Evolutionary conservation across 1,140 invertebrate species (phyloP).

Genomic region (Micrasema minimum): DNA sequence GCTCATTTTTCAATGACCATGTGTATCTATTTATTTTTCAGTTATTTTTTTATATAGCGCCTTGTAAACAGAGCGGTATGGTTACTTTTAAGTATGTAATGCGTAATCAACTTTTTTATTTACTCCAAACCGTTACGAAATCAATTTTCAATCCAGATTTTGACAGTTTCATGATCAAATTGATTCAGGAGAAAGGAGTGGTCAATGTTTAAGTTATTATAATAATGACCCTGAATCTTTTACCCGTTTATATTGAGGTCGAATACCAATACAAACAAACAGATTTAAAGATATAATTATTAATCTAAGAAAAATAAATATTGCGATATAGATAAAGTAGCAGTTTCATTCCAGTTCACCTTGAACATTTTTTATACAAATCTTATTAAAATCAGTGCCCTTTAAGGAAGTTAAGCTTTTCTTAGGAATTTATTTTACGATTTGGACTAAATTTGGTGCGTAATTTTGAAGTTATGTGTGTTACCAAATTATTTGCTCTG

Average conservation of each 20-base stretch:
- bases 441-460: too few relatives aligned
- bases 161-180: background rate
- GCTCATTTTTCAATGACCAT: too few relatives aligned
- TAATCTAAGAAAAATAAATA: too few relatives aligned
- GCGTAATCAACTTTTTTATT: too few relatives aligned
- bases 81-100: too few relatives aligned
- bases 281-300: too few relatives aligned
- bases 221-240: constrained; percentile 24
- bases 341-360: background rate
- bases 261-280: background rate
- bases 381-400: too few relatives aligned
- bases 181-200: constrained; percentile 13
- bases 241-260: constrained; percentile 1
- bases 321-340: too few relatives aligned
- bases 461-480: background rate
- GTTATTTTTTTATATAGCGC: too few relatives aligned
- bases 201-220: background rate
- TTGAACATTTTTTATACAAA: background rate
- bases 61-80: too few relatives aligned
- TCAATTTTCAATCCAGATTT: background rate
- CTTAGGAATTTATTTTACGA: background rate
- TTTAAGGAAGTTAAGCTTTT: background rate
- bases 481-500: background rate
- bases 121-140: too few relatives aligned
- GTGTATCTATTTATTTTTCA: too few relatives aligned